These are phyloP conservation scores for Phortica magna DNA, from an alignment of 2,888 invertebrate genomes.

Conservation along the genomic window DNA sequence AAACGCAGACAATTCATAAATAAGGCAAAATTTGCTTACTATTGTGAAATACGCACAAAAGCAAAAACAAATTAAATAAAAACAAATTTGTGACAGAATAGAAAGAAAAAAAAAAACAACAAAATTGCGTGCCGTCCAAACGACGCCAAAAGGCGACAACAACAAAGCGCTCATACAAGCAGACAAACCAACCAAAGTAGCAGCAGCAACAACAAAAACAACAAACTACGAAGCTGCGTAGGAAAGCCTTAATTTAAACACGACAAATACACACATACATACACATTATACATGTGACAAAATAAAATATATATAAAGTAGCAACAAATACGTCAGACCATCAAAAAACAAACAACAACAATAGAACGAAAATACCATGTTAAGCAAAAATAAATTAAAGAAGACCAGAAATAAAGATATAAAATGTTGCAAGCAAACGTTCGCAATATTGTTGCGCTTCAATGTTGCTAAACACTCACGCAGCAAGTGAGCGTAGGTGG, in stretches of 20 bases:
- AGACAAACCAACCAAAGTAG: neutral
- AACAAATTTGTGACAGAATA: conserved; percentile 37
- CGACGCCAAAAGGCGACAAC: conserved; percentile 6
- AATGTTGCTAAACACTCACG: neutral
- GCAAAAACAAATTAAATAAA: conserved; percentile 29
- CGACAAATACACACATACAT: neutral
- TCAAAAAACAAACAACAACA: neutral
- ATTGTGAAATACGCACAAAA: conserved; percentile 10
- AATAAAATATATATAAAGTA: neutral
- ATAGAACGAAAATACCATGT: neutral
- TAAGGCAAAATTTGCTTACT: neutral
- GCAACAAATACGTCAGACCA: neutral
- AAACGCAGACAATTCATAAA: too few species aligned
- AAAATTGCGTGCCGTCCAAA: conserved; percentile 29
- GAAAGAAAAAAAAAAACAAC: conserved; percentile 28
- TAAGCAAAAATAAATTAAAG: neutral
- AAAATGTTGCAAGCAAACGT: neutral
- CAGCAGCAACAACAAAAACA: conserved; percentile 33
- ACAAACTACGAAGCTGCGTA: conserved; percentile 13
- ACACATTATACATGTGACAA: conserved; percentile 6
- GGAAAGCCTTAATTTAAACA: neutral
- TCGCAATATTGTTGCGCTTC: neutral
- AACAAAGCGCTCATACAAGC: neutral
- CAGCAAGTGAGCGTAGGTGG: too few species aligned
- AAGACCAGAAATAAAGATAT: neutral